These are phyloP conservation scores for Pollachius pollachius DNA, from an alignment of 2,113 vertebrate species.

Conservation along the genomic window DNA sequence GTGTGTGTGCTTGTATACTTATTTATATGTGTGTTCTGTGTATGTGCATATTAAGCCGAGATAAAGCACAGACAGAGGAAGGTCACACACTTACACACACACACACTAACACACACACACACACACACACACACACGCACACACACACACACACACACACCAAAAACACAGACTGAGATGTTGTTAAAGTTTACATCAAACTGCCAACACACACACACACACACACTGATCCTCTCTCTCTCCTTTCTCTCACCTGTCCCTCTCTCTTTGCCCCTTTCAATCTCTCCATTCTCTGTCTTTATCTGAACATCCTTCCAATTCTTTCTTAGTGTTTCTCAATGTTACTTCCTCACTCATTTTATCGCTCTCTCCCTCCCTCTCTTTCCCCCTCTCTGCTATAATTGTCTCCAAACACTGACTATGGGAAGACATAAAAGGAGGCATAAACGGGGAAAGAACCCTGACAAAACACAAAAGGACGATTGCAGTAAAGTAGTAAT, in stretches of 20 bases:
- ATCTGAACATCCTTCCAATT: too few species aligned
- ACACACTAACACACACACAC: too few species aligned
- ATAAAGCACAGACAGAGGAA: too few species aligned
- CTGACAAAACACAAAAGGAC: too few species aligned
- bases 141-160: too few species aligned
- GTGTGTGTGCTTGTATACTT: neutral
- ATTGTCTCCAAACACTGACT: neutral
- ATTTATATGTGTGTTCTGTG: too few species aligned
- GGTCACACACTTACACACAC: too few species aligned
- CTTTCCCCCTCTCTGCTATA: neutral
- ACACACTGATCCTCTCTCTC: neutral
- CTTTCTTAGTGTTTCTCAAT: too few species aligned
- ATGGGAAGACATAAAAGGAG: neutral
- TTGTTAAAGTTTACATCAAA: slow-evolving; percentile 68
- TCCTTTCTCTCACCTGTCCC: neutral
- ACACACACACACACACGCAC: too few species aligned
- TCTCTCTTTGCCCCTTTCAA: neutral
- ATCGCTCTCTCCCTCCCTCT: neutral
- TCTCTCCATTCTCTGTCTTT: neutral
- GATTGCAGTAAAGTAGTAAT: neutral
- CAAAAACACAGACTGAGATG: neutral
- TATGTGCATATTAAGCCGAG: too few species aligned
- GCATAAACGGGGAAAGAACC: too few species aligned
- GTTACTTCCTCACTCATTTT: too few species aligned
- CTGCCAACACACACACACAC: slow-evolving; percentile 53